Percentiles rank a stretch among this genome's conserved stretches.
Evolutionary conservation across 2,113 vertebrate genomes (phyloP).

Genomic region (Chamaea fasciata): DNA sequence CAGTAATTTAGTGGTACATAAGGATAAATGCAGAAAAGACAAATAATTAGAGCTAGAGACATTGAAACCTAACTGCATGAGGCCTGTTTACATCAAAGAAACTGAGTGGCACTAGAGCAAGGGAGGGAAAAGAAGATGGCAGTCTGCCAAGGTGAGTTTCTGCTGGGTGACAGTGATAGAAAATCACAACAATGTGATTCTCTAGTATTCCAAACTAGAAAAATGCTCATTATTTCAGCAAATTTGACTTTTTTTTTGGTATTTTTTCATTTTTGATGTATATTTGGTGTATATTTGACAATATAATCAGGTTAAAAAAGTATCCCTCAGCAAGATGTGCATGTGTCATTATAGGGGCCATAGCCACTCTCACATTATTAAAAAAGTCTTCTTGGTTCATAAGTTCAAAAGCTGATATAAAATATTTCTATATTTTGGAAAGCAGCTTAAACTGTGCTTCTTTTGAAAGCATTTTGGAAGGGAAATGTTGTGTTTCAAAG

Average conservation of each 20-base stretch:
- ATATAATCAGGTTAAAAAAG: neutral
- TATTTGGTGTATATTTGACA: neutral
- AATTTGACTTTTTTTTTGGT: neutral
- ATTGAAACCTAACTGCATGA: neutral
- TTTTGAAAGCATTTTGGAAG: neutral
- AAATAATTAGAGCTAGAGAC: neutral
- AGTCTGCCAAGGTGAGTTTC: neutral
- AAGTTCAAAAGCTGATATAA: neutral
- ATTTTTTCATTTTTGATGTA: neutral
- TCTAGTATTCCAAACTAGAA: neutral
- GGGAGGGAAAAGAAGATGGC: neutral
- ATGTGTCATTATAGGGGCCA: neutral
- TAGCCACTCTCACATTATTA: neutral
- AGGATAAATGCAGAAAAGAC: neutral
- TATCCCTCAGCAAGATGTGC: neutral
- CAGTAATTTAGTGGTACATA: neutral
- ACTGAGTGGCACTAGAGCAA: neutral
- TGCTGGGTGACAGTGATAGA: neutral
- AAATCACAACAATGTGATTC: too few species aligned
- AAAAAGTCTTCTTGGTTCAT: neutral
- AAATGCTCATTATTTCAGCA: neutral
- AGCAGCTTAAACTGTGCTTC: neutral
- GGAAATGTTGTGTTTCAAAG: neutral
- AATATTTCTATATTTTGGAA: neutral
- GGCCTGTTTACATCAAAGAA: slow-evolving; percentile 18